Evolutionary conservation across 2,113 vertebrate genomes (phyloP).

Genomic region (Poeciliopsis prolifica): DNA sequence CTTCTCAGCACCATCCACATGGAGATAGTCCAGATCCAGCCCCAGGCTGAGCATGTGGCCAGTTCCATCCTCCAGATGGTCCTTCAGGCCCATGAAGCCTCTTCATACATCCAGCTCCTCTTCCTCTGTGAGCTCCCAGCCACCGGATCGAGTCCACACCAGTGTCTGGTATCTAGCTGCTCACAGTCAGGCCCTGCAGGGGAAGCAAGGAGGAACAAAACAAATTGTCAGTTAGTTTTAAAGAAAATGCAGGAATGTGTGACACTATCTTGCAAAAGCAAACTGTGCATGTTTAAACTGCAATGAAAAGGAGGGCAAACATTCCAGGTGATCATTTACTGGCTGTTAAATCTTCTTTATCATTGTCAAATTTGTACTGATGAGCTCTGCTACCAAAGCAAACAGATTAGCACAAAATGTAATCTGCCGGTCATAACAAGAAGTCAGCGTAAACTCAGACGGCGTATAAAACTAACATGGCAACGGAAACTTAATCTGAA

Average conservation of each 20-base stretch:
- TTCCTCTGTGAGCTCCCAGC: conserved; percentile 48
- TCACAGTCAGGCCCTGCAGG: conserved; percentile 75
- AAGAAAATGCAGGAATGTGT: not conserved
- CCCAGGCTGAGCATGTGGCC: conserved; percentile 83
- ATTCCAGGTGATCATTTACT: too few species aligned
- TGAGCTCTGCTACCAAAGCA: too few species aligned
- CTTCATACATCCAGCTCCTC: conserved; percentile 87
- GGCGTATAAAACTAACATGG: too few species aligned
- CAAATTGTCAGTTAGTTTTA: not conserved
- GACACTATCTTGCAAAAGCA: too few species aligned
- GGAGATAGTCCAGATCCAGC: conserved; percentile 86
- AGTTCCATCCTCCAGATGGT: conserved; percentile 88
- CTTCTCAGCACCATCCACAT: conserved; percentile 85
- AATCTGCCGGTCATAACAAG: too few species aligned
- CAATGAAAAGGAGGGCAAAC: not conserved
- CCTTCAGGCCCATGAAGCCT: conserved; percentile 98
- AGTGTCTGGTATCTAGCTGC: conserved; percentile 31
- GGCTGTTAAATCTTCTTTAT: too few species aligned
- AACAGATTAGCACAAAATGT: too few species aligned
- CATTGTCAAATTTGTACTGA: too few species aligned
- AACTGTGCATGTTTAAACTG: not conserved
- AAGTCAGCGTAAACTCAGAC: too few species aligned
- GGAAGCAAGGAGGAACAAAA: conserved; percentile 55
- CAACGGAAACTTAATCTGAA: too few species aligned
- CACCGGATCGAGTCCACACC: conserved; percentile 52